Percentiles rank a stretch among this genome's conserved stretches.
These are phyloP conservation scores for Antechinus stuartii DNA, from an alignment of 2,113 vertebrate genomes.

Conservation along the genomic window DNA sequence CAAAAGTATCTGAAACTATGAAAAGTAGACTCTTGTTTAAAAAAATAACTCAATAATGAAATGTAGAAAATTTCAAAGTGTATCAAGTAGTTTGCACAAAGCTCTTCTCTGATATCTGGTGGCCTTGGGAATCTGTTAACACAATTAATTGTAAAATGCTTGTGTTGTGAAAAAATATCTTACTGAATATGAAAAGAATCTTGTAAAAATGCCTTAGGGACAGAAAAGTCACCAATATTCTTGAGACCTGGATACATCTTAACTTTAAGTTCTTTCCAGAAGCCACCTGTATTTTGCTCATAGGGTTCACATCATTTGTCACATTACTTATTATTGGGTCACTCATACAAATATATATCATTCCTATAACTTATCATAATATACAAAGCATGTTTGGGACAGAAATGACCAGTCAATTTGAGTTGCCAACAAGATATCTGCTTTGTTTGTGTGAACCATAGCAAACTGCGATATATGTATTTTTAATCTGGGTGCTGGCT, in stretches of 20 bases:
- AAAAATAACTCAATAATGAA: constrained; percentile 33
- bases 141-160: constrained; percentile 4
- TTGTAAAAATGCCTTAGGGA: not conserved
- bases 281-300: constrained; percentile 66
- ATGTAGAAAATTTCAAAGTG: not conserved
- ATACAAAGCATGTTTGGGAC: constrained; percentile 23
- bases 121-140: not conserved
- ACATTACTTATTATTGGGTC: constrained; percentile 28
- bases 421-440: not conserved
- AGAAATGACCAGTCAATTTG: not conserved
- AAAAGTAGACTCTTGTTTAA: not conserved
- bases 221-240: not conserved
- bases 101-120: constrained; percentile 10
- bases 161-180: not conserved
- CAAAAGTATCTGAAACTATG: constrained; percentile 21
- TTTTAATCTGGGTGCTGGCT: constrained; percentile 37
- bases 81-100: not conserved
- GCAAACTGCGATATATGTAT: not conserved
- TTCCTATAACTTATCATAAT: constrained; percentile 5
- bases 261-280: constrained; percentile 43
- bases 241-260: constrained; percentile 52
- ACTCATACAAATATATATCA: constrained; percentile 37
- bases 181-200: not conserved
- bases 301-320: constrained; percentile 50
- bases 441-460: constrained; percentile 53